Conservation (phyloP, 2,113 vertebrate genomes). For the Corythoichthys haematopterus region DNA sequence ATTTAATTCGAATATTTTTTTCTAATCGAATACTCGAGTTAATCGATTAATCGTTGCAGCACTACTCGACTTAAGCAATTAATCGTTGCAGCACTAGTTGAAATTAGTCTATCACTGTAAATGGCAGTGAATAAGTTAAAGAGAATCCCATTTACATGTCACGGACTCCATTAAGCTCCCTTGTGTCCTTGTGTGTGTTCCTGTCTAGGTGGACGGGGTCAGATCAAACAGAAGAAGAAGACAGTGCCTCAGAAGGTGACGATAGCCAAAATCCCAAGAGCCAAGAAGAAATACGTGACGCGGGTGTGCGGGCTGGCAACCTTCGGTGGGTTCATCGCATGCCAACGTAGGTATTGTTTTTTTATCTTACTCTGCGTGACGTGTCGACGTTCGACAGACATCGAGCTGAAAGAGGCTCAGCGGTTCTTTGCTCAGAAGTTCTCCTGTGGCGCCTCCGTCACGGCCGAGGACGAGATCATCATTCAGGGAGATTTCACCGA, state of each 20-base stretch:
- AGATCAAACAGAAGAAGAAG: slow-evolving; percentile 99
- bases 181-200: neutral
- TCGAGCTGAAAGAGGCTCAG: slow-evolving; percentile 98
- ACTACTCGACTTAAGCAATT: too few species aligned
- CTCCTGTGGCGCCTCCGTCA: slow-evolving; percentile 97
- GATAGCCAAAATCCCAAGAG: slow-evolving; percentile 98
- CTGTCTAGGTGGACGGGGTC: slow-evolving; percentile 85
- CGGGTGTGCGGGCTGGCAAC: slow-evolving; percentile 93
- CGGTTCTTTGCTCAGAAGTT: slow-evolving; percentile 99
- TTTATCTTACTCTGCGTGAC: neutral
- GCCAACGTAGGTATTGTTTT: fast-evolving
- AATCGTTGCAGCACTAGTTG: too few species aligned
- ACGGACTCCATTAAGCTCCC: neutral
- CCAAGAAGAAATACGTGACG: slow-evolving; percentile 98
- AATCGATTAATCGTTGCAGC: too few species aligned
- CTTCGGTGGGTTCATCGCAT: slow-evolving; percentile 78
- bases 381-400: slow-evolving; percentile 74
- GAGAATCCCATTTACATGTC: too few species aligned
- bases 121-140: too few species aligned
- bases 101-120: too few species aligned
- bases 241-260: slow-evolving; percentile 94
- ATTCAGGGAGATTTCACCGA: slow-evolving; percentile 99
- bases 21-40: too few species aligned
- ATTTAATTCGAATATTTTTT: too few species aligned
- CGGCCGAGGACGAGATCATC: slow-evolving; percentile 97